Evolutionary conservation across 1,140 invertebrate genomes (phyloP).

Genomic region (Sarcophaga bullata): DNA sequence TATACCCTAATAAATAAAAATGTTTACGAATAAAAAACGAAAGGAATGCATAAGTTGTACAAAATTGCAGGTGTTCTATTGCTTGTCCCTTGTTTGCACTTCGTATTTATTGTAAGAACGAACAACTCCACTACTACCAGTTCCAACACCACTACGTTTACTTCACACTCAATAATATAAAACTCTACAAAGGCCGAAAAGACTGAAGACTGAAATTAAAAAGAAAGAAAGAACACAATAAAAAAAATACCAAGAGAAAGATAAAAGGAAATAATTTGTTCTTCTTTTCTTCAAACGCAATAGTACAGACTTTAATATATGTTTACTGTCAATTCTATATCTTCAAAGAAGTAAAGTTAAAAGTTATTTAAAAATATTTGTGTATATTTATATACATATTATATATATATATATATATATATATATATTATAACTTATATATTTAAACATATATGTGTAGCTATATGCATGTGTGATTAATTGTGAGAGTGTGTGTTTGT

Average conservation of each 20-base stretch:
- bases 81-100: slow-evolving; percentile 1
- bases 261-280: slow-evolving; percentile 11
- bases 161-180: background rate
- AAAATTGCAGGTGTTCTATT: slow-evolving; percentile 29
- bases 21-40: slow-evolving; percentile 4
- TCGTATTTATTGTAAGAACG: slow-evolving; percentile 20
- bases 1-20: slow-evolving; percentile 18
- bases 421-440: slow-evolving; percentile 9
- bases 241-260: background rate
- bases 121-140: background rate
- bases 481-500: background rate
- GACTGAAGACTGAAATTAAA: too few species aligned
- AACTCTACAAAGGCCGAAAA: slow-evolving; percentile 5
- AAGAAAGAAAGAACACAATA: slow-evolving; percentile 6
- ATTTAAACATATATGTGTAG: background rate
- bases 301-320: slow-evolving; percentile 12
- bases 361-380: background rate
- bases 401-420: background rate
- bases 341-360: background rate
- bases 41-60: background rate
- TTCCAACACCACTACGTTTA: slow-evolving; percentile 3
- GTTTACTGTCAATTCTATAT: background rate
- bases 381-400: background rate
- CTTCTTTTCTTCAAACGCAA: slow-evolving; percentile 8
- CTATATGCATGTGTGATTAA: background rate